Percentiles rank a stretch among this genome's conserved stretches.
Evolutionary conservation across 1,140 invertebrate species (phyloP).

Genomic region (Cherax destructor): DNA sequence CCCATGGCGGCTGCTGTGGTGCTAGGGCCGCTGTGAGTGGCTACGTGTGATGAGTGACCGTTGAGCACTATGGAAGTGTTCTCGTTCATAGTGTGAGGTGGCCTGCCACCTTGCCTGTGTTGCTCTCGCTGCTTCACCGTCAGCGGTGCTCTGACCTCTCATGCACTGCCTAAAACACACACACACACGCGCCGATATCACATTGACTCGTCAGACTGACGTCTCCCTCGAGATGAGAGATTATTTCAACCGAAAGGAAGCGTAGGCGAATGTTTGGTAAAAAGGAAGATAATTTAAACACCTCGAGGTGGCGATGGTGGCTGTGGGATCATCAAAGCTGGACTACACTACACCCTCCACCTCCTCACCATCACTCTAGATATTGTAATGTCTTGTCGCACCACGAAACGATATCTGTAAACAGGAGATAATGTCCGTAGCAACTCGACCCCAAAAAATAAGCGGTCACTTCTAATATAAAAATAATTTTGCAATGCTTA

Average conservation of each 20-base stretch:
- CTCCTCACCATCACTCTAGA: background rate
- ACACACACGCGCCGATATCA: constrained; percentile 1
- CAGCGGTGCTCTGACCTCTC: background rate
- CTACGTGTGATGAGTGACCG: background rate
- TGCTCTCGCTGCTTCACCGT: background rate
- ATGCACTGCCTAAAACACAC: background rate
- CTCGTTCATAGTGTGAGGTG: constrained; percentile 19
- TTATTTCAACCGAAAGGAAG: background rate
- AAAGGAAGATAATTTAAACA: background rate
- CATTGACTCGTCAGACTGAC: background rate
- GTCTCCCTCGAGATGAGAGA: background rate
- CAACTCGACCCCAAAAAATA: background rate
- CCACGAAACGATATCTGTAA: background rate
- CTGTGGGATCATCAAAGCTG: too few species aligned
- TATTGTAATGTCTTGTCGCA: background rate
- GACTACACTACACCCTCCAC: background rate
- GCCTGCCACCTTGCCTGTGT: background rate
- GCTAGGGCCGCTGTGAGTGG: background rate
- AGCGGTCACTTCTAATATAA: background rate
- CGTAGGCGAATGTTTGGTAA: background rate
- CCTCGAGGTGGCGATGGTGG: too few species aligned
- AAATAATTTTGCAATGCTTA: background rate
- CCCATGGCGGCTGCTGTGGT: constrained; percentile 5
- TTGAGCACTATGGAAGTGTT: background rate
- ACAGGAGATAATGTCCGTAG: background rate